A percentile compares a stretch with the other conserved stretches of the same genome.
These are phyloP conservation scores for Paracyclopina nana DNA, from an alignment of 1,140 invertebrate species.

Conservation along the genomic window DNA sequence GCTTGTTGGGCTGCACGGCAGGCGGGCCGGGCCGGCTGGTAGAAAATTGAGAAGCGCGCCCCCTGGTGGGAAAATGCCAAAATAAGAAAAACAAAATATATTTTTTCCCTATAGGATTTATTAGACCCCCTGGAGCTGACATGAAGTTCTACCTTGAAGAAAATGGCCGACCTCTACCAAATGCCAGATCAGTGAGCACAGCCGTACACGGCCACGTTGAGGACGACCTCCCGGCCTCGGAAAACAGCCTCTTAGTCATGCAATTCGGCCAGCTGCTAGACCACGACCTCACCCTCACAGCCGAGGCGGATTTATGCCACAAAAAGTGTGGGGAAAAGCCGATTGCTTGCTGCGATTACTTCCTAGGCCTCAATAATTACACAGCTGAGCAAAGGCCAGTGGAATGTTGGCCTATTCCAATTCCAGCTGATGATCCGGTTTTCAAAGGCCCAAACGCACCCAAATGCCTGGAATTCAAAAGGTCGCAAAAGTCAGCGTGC, in stretches of 20 bases:
- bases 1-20: too few species aligned
- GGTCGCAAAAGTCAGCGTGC: neutral
- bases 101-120: too few species aligned
- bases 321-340: neutral
- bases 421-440: conserved; percentile 8
- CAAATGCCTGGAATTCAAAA: conserved; percentile 13
- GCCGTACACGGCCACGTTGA: conserved; percentile 5
- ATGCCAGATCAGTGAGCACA: conserved; percentile 9
- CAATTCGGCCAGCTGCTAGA: conserved; percentile 19
- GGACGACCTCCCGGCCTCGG: neutral
- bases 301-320: conserved; percentile 5
- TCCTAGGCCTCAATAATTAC: too few species aligned
- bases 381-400: too few species aligned
- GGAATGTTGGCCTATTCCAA: neutral
- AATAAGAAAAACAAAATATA: too few species aligned
- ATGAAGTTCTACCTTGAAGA: neutral
- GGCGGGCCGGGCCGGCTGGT: too few species aligned
- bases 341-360: neutral
- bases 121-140: neutral
- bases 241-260: conserved; percentile 10
- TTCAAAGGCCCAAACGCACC: conserved; percentile 1
- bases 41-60: too few species aligned
- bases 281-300: conserved; percentile 18
- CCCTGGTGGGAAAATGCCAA: too few species aligned
- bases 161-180: neutral